Conservation (phyloP, 1,140 invertebrate genomes). For the Chrysopa pallens region DNA sequence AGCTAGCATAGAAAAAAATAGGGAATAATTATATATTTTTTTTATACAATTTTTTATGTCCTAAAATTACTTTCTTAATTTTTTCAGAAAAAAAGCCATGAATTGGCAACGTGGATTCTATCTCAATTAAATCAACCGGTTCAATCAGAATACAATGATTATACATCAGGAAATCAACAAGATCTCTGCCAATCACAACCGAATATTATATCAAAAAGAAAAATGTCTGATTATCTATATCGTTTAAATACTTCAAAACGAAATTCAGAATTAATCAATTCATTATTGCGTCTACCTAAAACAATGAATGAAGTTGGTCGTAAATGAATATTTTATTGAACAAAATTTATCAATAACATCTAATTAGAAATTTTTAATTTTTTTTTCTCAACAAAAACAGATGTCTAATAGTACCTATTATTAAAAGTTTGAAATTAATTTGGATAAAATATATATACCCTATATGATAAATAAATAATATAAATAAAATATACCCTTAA, state of each 20-base stretch:
- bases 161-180: neutral
- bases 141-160: neutral
- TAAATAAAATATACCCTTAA: too few species aligned
- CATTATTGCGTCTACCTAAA: constrained; percentile 46
- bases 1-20: too few species aligned
- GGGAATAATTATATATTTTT: too few species aligned
- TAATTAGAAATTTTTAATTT: too few species aligned
- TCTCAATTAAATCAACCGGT: neutral
- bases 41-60: too few species aligned
- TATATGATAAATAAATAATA: too few species aligned
- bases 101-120: neutral
- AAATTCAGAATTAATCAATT: constrained; percentile 57
- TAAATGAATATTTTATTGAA: constrained; percentile 10
- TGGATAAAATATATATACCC: too few species aligned
- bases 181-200: neutral
- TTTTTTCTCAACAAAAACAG: too few species aligned
- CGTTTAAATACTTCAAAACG: constrained; percentile 29
- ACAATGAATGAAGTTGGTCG: constrained; percentile 51
- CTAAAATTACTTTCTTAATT: neutral
- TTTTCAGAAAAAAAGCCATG: neutral
- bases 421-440: too few species aligned
- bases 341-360: too few species aligned
- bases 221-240: neutral
- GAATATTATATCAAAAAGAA: neutral
- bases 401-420: too few species aligned